Conservation (phyloP, 2,888 invertebrate species). For the Cremastinae sp. region DNA sequence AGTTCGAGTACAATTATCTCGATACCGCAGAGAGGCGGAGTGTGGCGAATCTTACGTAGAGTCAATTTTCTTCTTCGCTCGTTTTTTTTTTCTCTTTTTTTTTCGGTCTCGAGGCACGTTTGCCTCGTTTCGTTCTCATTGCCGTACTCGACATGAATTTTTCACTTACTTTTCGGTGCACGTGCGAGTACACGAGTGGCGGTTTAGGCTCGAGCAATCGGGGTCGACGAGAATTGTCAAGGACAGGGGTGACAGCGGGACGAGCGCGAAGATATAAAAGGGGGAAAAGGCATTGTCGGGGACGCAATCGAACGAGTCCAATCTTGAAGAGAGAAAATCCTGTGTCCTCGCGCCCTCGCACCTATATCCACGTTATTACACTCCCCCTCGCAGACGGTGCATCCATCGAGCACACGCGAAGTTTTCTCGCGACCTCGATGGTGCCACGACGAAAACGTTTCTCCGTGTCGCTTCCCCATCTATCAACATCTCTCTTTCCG, state of each 20-base stretch:
- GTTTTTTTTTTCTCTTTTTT: too few species aligned
- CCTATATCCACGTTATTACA: slow-evolving; percentile 43
- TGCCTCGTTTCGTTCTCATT: slow-evolving; percentile 31
- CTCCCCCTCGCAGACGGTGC: slow-evolving; percentile 41
- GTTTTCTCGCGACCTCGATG: too few species aligned
- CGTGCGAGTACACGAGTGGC: not conserved
- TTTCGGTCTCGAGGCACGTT: slow-evolving; percentile 12
- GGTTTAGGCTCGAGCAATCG: slow-evolving; percentile 34
- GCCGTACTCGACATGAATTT: slow-evolving; percentile 35
- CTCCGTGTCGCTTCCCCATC: slow-evolving; percentile 8
- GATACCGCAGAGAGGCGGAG: too few species aligned
- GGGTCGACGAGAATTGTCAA: slow-evolving; percentile 39
- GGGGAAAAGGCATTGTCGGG: slow-evolving; percentile 65
- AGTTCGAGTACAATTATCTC: too few species aligned
- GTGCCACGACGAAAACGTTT: too few species aligned
- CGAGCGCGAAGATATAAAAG: slow-evolving; percentile 57
- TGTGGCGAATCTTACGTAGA: too few species aligned
- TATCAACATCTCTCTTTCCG: slow-evolving; percentile 25
- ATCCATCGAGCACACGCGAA: not conserved
- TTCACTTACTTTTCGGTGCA: slow-evolving; percentile 21
- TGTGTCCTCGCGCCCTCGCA: slow-evolving; percentile 51
- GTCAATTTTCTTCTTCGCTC: too few species aligned
- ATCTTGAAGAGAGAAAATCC: slow-evolving; percentile 57
- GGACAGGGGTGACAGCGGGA: slow-evolving; percentile 15
- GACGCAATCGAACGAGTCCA: slow-evolving; percentile 62